Evolutionary conservation across 2,888 invertebrate genomes (phyloP).

Genomic region (Fissipunctia ypsillon): DNA sequence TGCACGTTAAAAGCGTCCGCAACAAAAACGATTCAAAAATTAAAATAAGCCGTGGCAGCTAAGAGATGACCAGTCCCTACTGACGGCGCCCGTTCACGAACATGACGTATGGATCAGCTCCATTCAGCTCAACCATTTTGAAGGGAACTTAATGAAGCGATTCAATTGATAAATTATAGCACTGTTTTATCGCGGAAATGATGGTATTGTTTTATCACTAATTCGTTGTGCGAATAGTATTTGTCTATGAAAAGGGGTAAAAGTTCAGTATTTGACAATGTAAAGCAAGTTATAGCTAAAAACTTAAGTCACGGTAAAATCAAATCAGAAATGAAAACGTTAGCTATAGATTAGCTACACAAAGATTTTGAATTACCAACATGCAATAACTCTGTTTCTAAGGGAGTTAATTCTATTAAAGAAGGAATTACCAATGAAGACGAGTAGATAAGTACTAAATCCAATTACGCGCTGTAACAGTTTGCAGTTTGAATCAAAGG

Average conservation of each 20-base stretch:
- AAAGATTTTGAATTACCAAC: conserved; percentile 16
- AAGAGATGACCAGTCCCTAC: too few relatives aligned
- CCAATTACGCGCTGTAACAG: conserved; percentile 43
- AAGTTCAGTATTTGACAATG: background rate
- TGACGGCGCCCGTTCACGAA: too few relatives aligned
- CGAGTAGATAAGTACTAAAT: conserved; percentile 36
- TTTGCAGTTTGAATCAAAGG: conserved; percentile 38
- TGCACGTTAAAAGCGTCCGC: too few relatives aligned
- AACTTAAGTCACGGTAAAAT: background rate
- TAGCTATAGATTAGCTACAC: background rate
- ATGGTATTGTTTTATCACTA: conserved; percentile 3
- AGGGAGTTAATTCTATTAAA: conserved; percentile 38
- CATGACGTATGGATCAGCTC: too few relatives aligned
- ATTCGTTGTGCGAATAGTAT: background rate
- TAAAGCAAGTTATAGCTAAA: background rate
- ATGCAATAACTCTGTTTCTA: conserved; percentile 20
- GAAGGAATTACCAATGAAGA: conserved; percentile 38
- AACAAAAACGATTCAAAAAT: too few relatives aligned
- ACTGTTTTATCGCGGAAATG: background rate
- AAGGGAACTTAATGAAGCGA: too few relatives aligned
- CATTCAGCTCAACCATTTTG: too few relatives aligned
- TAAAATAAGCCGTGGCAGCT: too few relatives aligned
- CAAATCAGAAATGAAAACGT: background rate
- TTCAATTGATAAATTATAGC: background rate
- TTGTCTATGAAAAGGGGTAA: background rate